Conservation (phyloP, 1,140 invertebrate genomes). For the Brachionus paranguensis region DNA sequence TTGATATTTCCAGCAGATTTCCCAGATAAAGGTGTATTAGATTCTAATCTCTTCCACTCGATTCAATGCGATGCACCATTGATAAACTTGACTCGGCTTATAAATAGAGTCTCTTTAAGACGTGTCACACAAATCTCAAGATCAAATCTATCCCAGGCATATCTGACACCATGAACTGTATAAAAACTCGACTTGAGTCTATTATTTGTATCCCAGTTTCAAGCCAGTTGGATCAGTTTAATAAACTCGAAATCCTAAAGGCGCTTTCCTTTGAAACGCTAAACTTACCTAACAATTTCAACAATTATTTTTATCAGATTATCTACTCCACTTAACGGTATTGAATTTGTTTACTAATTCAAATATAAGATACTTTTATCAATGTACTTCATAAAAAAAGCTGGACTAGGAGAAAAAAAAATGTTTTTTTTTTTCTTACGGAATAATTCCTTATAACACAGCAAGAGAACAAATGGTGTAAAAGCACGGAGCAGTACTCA, state of each 20-base stretch:
- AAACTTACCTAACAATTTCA: slow-evolving; percentile 32
- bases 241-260: background rate
- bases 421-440: background rate
- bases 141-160: background rate
- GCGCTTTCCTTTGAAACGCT: background rate
- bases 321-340: background rate
- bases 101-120: slow-evolving; percentile 4
- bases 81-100: slow-evolving; percentile 31
- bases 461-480: background rate
- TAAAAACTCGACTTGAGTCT: background rate
- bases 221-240: background rate
- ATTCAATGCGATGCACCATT: background rate
- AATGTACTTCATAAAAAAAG: background rate
- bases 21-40: background rate
- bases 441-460: background rate
- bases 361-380: background rate
- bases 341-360: background rate
- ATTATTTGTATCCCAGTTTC: background rate
- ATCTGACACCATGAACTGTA: background rate
- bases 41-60: slow-evolving; percentile 11
- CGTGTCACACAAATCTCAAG: slow-evolving; percentile 1
- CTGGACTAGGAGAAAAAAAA: background rate
- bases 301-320: slow-evolving; percentile 30
- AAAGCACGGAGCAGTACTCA: background rate
- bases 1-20: slow-evolving; percentile 8